Evolutionary conservation across 1,140 invertebrate genomes (phyloP), one percentile per base, ranked within the genome.

Genomic region (Tetranychus cinnabarinus): DNA sequence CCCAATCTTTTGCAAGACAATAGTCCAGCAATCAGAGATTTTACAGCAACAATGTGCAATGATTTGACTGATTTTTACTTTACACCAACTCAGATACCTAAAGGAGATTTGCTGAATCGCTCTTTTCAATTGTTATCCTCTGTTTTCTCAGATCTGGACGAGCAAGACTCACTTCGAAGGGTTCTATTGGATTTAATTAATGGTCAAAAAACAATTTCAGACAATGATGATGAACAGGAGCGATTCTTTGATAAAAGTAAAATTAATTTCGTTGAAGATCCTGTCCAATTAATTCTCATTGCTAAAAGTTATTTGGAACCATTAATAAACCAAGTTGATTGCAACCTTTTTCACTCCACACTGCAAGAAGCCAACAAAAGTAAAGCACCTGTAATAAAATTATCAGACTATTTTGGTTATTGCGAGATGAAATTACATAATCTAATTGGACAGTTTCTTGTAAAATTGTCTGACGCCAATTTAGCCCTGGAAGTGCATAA

Each of bases 181-280:
- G n/a, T 31, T 31, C 23, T 52, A 6, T 23, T 52, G 13, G 7
- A 23, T 31, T n/a, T 52, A 4, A 23, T 52, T 52, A 6, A 52
- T 33, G 5, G 7, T 52, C 50, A 52, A 52, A n/a, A 52, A 52
- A n/a, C 50, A 4, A n/a, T 33, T 8, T n/a, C 13, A n/a, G 31
- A 52, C n/a, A 2, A 52, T 57, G 61, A 61, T 47, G 36, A 61
- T 23, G 55, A 59, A 15, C 46, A 63, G 23, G 39, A 46, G 15
- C 15, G 57, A 42, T 45, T 60, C 8, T 63, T 63, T 34, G 62
- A 63, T 56, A 63, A 63, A 60, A 61, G 62, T 45, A 63, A 63
- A 45, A 61, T 61, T n/a, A 61, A 63, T 35, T n/a, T 37, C 15
- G 45, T 34, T 33, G 56, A 61, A 23, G 48, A 63, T 56, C 12